Percentiles rank a stretch among this genome's conserved stretches.
These are phyloP conservation scores for Sesamia nonagrioides DNA, from an alignment of 1,140 invertebrate species.

Conservation along the genomic window DNA sequence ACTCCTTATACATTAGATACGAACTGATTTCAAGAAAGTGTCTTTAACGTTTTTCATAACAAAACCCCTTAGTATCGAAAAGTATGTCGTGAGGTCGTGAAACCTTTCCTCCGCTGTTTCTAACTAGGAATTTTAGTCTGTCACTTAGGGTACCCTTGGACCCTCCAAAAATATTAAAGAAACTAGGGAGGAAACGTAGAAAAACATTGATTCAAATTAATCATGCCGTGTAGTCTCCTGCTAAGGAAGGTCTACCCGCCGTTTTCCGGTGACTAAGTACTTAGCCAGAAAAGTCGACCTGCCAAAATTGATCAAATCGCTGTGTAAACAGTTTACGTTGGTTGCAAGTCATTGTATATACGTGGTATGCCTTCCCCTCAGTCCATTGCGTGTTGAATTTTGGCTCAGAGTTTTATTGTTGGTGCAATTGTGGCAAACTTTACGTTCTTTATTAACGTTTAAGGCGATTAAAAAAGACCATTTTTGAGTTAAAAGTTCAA, in stretches of 20 bases:
- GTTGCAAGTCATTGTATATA: background rate
- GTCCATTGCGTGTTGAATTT: background rate
- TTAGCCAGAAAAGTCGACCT: background rate
- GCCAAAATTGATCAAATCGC: background rate
- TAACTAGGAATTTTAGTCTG: no score
- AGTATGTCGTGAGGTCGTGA: no score
- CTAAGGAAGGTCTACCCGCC: background rate
- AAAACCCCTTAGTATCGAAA: no score
- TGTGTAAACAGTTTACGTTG: background rate
- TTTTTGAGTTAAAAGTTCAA: no score
- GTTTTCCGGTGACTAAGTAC: conserved; percentile 1
- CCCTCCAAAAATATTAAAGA: no score
- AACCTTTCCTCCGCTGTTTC: no score
- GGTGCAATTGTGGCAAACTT: no score
- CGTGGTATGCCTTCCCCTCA: background rate
- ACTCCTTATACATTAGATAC: conserved; percentile 16
- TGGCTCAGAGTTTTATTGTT: no score
- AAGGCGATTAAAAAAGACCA: no score
- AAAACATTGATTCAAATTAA: background rate
- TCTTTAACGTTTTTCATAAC: no score
- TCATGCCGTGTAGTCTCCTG: conserved; percentile 14
- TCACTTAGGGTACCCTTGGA: no score
- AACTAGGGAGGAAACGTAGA: background rate
- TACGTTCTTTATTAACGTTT: no score
- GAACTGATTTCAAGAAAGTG: background rate